These are phyloP conservation scores for Drosophila ercepeae DNA, from an alignment of 1,140 invertebrate genomes.

Conservation along the genomic window DNA sequence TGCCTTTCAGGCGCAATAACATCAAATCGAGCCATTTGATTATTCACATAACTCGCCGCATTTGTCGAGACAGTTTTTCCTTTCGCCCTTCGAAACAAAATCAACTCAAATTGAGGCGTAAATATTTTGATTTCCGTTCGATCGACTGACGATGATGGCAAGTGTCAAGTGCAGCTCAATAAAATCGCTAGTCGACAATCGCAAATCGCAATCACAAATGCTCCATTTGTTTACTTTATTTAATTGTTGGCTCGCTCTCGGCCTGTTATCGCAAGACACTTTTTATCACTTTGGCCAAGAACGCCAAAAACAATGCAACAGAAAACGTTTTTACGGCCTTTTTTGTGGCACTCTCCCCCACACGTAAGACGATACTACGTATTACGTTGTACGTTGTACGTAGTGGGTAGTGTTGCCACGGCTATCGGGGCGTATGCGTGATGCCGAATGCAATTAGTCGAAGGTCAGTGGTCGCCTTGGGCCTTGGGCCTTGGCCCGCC, in stretches of 20 bases:
- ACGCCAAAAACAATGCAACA: conserved; percentile 8
- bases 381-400: no score
- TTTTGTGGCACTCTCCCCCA: conserved; percentile 5
- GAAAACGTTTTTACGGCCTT: conserved; percentile 14
- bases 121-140: conserved; percentile 63
- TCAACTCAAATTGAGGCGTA: conserved; percentile 50
- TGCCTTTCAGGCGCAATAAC: conserved; percentile 62
- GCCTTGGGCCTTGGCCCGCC: no score
- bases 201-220: conserved; percentile 22
- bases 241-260: conserved; percentile 24
- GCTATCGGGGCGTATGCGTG: conserved; percentile 30
- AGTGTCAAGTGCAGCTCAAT: conserved; percentile 40
- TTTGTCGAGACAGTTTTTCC: conserved; percentile 64
- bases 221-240: conserved; percentile 25
- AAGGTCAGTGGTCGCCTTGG: conserved; percentile 26
- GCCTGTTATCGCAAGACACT: conserved; percentile 15
- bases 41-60: conserved; percentile 43
- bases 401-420: no score
- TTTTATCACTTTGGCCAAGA: conserved; percentile 29
- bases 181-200: conserved; percentile 19
- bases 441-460: conserved; percentile 36
- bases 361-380: conserved; percentile 7
- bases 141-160: conserved; percentile 19
- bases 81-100: conserved; percentile 20
- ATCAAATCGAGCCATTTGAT: conserved; percentile 36